Evolutionary conservation across 2,113 vertebrate species (phyloP), one percentile per base, ranked within the genome.

Genomic region (Atherinomorus stipes): DNA sequence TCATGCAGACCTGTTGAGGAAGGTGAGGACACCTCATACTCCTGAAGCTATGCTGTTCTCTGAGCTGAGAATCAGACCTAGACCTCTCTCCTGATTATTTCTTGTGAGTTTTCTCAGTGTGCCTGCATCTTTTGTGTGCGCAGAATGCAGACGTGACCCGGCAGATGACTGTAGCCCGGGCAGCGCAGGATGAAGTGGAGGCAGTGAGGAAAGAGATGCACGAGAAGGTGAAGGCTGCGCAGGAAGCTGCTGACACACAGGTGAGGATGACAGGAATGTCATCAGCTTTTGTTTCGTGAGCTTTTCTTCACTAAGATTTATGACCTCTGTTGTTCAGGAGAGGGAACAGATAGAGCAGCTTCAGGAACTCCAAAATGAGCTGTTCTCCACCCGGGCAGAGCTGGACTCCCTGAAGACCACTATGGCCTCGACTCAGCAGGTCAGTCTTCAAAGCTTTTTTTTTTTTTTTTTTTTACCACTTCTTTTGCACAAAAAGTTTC

Each of bases 91-190:
- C 22, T 61, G 50, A 37, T 71, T 74, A 23, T 51, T 72, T 40
- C 31, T 4, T 34, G 31, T 34, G 1, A 5, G 5, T 34, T 34
- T 6, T 34, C 9, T 34, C 12, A 66, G 45, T 71, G 60, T 82
- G 11, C 70, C 7, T 81, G 11, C 59, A 51, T 22, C 26, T 44
- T 38, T 12, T 50, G 23, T 63, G 62, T 64, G 22, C 69, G 23
- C 74, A 99, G 98, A 99, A 99, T 0, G 98, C 98, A 0, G 98
- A 99, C 87, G 97, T 99, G 83, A 98, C 96, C 60, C 96, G 96
- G 54, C 97, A 99, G 91, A 94, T 99, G 88, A 97, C 96, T 0
- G 82, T 91, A 66, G 96, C 96, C 19, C 95, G 94, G 31, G 96
- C 95, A 12, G 94, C 95, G 0, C 96, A 98, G 72, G 97, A 94